Evolutionary conservation across 2,797 vertebrate genomes (phyloP).

Genomic region (Premnoplex brunnescens): DNA sequence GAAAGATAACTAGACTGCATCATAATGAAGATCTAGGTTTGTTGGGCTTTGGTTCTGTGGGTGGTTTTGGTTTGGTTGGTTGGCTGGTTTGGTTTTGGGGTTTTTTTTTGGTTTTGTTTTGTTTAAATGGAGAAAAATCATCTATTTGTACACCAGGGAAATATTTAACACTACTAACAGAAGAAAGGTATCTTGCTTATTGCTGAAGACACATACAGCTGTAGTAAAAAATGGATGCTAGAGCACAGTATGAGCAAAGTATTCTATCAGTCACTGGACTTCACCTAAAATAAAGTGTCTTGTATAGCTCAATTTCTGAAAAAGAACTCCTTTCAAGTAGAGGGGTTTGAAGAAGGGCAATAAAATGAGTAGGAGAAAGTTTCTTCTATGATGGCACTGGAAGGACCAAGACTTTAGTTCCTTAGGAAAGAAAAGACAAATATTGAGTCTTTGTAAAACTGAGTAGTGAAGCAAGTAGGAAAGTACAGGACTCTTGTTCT

Average conservation of each 20-base stretch:
- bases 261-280: not conserved
- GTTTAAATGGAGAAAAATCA: not conserved
- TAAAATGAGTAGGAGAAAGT: not conserved
- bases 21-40: not conserved
- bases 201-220: not conserved
- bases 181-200: not conserved
- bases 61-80: accelerated
- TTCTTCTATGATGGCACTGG: not conserved
- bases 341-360: not conserved
- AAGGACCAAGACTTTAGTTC: not conserved
- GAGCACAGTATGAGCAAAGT: not conserved
- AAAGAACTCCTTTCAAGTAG: not conserved
- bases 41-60: not conserved
- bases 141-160: not conserved
- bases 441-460: not conserved
- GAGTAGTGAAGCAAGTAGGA: not conserved
- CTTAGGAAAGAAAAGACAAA: not conserved
- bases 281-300: not conserved
- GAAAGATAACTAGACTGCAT: not conserved
- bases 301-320: not conserved
- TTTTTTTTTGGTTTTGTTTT: not conserved
- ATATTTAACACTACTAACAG: not conserved
- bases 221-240: not conserved
- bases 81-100: not conserved
- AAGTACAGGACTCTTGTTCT: not conserved